phyloP scores from a whole-genome alignment of 2,888 invertebrate species.

The Nephrotoma guestfalica region DNA sequence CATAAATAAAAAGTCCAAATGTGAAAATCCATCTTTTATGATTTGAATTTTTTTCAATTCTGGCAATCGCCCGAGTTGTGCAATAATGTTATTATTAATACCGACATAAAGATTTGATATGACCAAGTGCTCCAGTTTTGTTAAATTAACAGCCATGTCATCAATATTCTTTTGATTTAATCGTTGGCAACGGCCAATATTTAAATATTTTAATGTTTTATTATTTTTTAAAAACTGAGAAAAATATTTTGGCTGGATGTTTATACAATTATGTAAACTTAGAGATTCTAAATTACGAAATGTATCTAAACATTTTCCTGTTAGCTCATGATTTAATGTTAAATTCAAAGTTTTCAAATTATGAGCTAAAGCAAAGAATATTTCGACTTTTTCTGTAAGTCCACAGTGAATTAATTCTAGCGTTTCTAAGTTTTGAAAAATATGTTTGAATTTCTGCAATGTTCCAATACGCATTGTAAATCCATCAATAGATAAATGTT shows the following conservation, averaged over 20 bases:
- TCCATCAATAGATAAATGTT: slow-evolving; percentile 6
- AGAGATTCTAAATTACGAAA: slow-evolving; percentile 8
- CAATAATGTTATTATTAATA: not conserved
- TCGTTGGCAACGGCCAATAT: slow-evolving; percentile 10
- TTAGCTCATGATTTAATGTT: slow-evolving; percentile 9
- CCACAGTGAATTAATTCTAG: not conserved
- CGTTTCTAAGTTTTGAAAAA: not conserved
- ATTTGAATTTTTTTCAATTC: slow-evolving; percentile 6
- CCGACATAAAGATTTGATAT: not conserved
- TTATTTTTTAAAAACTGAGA: slow-evolving; percentile 7
- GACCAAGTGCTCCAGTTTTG: slow-evolving; percentile 7
- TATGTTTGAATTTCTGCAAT: not conserved
- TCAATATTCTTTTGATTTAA: slow-evolving; percentile 6
- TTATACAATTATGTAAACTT: slow-evolving; percentile 10
- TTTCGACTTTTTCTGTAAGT: not conserved
- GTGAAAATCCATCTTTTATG: not conserved
- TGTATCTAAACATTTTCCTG: slow-evolving; percentile 9
- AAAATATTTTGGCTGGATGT: slow-evolving; percentile 10
- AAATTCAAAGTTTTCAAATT: slow-evolving; percentile 10
- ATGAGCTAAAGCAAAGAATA: not conserved
- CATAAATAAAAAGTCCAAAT: not conserved
- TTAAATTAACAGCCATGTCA: slow-evolving; percentile 4
- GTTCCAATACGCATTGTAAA: not conserved
- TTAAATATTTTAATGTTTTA: slow-evolving; percentile 9
- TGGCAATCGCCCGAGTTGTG: not conserved